Evolutionary conservation across 1,140 invertebrate species (phyloP), one percentile per base, ranked within the genome.

Genomic region (Temnothorax curvispinosus): DNA sequence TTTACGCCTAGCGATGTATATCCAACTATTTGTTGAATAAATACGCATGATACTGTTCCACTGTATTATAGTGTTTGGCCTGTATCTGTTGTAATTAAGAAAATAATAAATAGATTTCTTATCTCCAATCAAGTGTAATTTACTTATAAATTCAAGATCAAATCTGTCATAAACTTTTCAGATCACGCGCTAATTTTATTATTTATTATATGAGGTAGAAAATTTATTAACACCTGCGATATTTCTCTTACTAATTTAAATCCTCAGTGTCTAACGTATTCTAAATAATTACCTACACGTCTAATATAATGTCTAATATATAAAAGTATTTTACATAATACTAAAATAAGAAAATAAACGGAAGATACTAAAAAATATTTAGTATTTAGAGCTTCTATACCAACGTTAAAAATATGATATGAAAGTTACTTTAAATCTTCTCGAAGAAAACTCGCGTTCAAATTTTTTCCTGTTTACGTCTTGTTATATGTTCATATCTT

Each of bases 1-100:
- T 38, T 11, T 47, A 64, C 47, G 35, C 27, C 35, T 11, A 54
- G 56, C 41, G 1, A 35, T 81, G 21, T 71, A 81, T 32, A 71
- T 27, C n/a, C 21, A 41, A 41, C n/a, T 41, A 2, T 52, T 71
- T 54, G 8, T 69, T 41, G 15, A 81, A 71, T 81, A 81, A 81
- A 81, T 81, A 13, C 27, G 6, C 38, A 67, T 52, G 64, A 1
- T 6, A 50, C 35, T 78, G 27, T 44, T 77, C 35, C 41, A 78
- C 27, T 7, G 21, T 44, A 21, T 50, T 18, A 3, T 4, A 0
- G 1, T 41, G 27, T 27, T 27, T 27, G 27, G 27, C 27, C 8
- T 54, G 21, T 54, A 9, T 41, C 35, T 64, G 5, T 78, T 67
- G 9, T 6, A 69, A 21, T 52, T 21, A 69, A 9, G 13, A 60